A percentile compares a stretch with the other conserved stretches of the same genome.
Conservation (phyloP, 2,113 vertebrate species). For the Hassar affinis region DNA sequence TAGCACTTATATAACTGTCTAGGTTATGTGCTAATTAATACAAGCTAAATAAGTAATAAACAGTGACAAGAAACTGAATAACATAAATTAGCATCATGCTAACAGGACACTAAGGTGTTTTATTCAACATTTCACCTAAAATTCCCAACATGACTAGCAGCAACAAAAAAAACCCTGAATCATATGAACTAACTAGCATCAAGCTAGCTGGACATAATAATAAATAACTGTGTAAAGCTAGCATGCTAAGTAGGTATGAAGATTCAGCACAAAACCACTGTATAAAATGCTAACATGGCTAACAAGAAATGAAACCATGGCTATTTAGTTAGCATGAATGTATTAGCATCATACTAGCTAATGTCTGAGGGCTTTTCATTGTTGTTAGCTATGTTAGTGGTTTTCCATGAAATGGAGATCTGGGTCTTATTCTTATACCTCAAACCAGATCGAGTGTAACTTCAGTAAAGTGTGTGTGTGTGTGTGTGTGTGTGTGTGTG, state of each 20-base stretch:
- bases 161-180: no score
- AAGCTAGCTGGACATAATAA: no score
- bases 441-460: background rate
- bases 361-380: background rate
- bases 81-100: no score
- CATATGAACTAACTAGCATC: background rate
- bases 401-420: background rate
- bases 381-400: background rate
- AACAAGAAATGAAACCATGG: background rate
- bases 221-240: no score
- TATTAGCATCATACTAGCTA: background rate
- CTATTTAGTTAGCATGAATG: background rate
- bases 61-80: no score
- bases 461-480: conserved; percentile 8
- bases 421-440: background rate
- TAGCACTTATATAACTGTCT: background rate
- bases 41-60: no score
- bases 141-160: no score
- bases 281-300: background rate
- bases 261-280: background rate
- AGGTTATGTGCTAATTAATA: background rate
- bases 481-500: background rate
- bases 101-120: no score
- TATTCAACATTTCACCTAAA: no score
- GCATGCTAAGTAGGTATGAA: no score